Base-by-base conservation (phyloP, 2,888 invertebrate species). In the Tuta absoluta region DNA sequence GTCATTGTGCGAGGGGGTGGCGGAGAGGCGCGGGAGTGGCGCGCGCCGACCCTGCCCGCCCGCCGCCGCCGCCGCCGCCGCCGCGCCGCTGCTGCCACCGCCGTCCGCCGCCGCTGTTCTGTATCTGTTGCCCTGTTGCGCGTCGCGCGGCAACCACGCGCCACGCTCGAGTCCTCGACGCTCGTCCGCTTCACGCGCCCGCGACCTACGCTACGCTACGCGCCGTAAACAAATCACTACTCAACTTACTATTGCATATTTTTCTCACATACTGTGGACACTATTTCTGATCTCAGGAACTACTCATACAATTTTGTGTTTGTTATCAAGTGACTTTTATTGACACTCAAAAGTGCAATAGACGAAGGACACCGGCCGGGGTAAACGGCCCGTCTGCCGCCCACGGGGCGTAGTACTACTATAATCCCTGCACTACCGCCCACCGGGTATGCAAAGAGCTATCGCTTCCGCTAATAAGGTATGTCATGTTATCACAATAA, bases 101-200 rank as follows among this genome's bases (percentile, higher is more conserved):
- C 83, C 80, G 87, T 81, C 81, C 86, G 86, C 86, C 84, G 83
- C 80, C 78, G 33, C 33, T 33, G 33, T 5, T 33, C 33, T 45
- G 79, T 82, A 86, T 84, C 88, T 87, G 87, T 85, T 86, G 87
- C 89, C 84, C 88, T 87, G 87, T 86, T 86, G 87, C 89, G 86
- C 89, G 85, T 82, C 80, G 87, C 81, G 81, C 86, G 86, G 86
- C 84, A 83, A 81, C 78, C 80, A 81, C 86, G 89, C 86, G 82
- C 79, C 73, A 68, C 73, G 71, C 64, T 62, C n/a, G 41, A 21
- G 37, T 49, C 17, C 57, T 37, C 57, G 65, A 62, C 62, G 24
- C 61, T 67, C 71, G 71, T 68, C 68, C 71, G 72, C 66, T 51
- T 21, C 68, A 63, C 67, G 70, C 69, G 65, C 62, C 67, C 71